Base-by-base conservation (phyloP, 2,888 invertebrate species). In the Drosophila infuscata region DNA sequence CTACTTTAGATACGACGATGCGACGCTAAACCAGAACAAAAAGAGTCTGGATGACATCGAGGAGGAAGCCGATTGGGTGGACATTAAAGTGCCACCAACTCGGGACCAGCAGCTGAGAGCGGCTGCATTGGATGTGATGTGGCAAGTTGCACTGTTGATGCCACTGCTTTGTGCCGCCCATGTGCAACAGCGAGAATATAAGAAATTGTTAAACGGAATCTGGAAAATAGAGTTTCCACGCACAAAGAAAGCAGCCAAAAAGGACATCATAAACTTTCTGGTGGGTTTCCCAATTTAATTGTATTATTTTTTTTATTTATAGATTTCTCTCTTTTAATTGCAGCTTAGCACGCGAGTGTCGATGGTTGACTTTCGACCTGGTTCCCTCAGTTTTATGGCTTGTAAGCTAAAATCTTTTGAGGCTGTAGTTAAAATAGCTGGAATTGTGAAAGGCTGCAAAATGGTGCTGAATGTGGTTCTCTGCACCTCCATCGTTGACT, bases 1-100 rank as follows among this genome's bases (percentile, higher is more conserved):
- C 11, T 9, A 17, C 5, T 74, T 71, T 7, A 20, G 12, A n/a
- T 74, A 75, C 41, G 64, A 81, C 3, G 58, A 67, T 3, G 49
- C 48, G 12, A 32, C 53, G 7, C 17, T 80, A 1, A 7, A 61
- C 36, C 54, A 65, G 20, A 57, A 41, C 0, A 51, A 53, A 9
- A 74, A 65, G 30, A 60, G 29, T 15, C 33, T 25, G 4, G 57
- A 74, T 0, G 66, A 81, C 29, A n/a, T 67, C 11, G 74, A 74
- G 30, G 72, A 76, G 3, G 81, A 83, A 20, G 79, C 76, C 3
- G 41, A 43, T 4, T 79, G 79, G 83, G 9, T 29, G 17, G 76
- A 63, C 7, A 11, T 62, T 11, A 43, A 68, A 8, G 25, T 54
- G 11, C 53, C 46, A 1, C 6, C 11, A 15, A 46, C 49, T 6